Percentiles rank a stretch among this genome's conserved stretches.
Conservation (phyloP, 2,113 vertebrate species). For the Ibidorhyncha struthersii region DNA sequence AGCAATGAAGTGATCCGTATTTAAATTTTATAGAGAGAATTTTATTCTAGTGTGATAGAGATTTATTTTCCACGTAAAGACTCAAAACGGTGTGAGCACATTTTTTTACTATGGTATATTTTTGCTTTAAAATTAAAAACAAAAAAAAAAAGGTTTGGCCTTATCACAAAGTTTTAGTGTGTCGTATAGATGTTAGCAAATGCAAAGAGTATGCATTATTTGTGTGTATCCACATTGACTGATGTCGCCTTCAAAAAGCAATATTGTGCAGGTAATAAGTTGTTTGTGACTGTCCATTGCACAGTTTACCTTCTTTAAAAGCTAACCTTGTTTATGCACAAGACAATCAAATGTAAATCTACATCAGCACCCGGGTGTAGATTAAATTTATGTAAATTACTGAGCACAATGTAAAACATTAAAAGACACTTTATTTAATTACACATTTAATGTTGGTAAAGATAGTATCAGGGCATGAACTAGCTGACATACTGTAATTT, state of each 20-base stretch:
- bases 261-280: slow-evolving; percentile 78
- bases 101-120: slow-evolving; percentile 78
- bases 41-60: slow-evolving; percentile 81
- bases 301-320: slow-evolving; percentile 75
- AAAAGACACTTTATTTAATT: slow-evolving; percentile 72
- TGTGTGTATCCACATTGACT: slow-evolving; percentile 77
- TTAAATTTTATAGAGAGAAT: slow-evolving; percentile 82
- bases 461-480: slow-evolving; percentile 68
- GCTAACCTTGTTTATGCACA: slow-evolving; percentile 80
- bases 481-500: slow-evolving; percentile 36
- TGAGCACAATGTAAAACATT: slow-evolving; percentile 76
- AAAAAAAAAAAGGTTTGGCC: slow-evolving; percentile 79
- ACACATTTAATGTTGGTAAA: slow-evolving; percentile 40
- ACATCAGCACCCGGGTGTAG: slow-evolving; percentile 67
- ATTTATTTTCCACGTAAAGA: slow-evolving; percentile 80
- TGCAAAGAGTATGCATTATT: slow-evolving; percentile 74
- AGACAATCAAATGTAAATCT: slow-evolving; percentile 81
- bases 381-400: slow-evolving; percentile 68
- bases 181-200: slow-evolving; percentile 78
- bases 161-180: slow-evolving; percentile 78
- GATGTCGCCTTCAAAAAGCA: slow-evolving; percentile 77
- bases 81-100: slow-evolving; percentile 63
- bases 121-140: slow-evolving; percentile 75
- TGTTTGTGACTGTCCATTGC: slow-evolving; percentile 80
- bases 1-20: slow-evolving; percentile 73